A percentile compares a stretch with the other conserved stretches of the same genome.
Conservation (phyloP, 2,888 invertebrate species). For the Lypha dubia region DNA sequence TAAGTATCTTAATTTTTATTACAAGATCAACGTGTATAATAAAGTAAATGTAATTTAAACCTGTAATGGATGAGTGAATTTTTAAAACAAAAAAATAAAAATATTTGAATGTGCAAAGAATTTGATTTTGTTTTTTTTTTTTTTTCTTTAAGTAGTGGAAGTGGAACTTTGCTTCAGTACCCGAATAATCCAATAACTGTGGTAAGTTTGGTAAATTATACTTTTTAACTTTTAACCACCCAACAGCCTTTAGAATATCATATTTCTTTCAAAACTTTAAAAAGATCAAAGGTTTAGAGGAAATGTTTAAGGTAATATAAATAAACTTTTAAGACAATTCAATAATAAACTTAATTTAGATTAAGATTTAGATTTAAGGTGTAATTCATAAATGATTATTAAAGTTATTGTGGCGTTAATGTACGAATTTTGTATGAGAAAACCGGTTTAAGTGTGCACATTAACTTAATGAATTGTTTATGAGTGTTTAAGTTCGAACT, state of each 20-base stretch:
- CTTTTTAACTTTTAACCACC: conserved; percentile 37
- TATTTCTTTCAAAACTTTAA: conserved; percentile 42
- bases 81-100: conserved; percentile 41
- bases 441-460: too few relatives aligned
- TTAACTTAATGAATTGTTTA: too few relatives aligned
- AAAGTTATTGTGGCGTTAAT: too few relatives aligned
- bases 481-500: too few relatives aligned
- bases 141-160: conserved; percentile 8
- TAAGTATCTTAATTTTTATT: conserved; percentile 49
- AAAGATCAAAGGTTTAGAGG: conserved; percentile 40
- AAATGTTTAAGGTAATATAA: conserved; percentile 23
- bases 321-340: background rate
- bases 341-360: too few relatives aligned
- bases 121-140: conserved; percentile 35
- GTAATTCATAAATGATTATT: too few relatives aligned
- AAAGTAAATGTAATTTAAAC: conserved; percentile 61
- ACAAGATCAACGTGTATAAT: conserved; percentile 39
- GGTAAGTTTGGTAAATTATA: conserved; percentile 24
- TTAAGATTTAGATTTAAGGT: too few relatives aligned
- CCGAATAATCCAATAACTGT: conserved; percentile 30
- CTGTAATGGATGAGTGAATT: conserved; percentile 62
- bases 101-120: conserved; percentile 37
- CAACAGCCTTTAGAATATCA: conserved; percentile 58
- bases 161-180: conserved; percentile 67
- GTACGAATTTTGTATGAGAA: too few relatives aligned